Percentiles rank a stretch among this genome's conserved stretches.
phyloP scores from a whole-genome alignment of 2,888 invertebrate genomes.

The Drosophila vallismaia region DNA sequence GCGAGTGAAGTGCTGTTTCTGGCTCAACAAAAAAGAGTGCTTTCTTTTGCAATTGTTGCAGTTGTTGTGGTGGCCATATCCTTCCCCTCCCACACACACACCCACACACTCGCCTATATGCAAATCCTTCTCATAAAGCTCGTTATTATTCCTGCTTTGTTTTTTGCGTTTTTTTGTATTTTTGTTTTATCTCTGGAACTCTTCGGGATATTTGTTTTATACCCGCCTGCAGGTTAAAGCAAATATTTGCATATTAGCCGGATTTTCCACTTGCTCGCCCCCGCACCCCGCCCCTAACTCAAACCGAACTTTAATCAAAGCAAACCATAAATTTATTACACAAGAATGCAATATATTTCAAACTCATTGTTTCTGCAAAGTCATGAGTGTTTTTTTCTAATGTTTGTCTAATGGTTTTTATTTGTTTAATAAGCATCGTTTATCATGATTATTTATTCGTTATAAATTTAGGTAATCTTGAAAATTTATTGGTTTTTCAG shows the following conservation, averaged over 20 bases:
- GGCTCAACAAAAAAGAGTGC: conserved; percentile 14
- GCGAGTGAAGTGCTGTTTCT: conserved; percentile 6
- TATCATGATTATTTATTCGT: not conserved
- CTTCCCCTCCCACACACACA: conserved; percentile 24
- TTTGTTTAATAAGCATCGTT: not conserved
- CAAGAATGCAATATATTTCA: conserved; percentile 29
- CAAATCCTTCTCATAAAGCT: conserved; percentile 43
- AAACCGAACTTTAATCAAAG: conserved; percentile 21
- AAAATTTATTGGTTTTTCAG: not conserved
- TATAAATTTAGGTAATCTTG: not conserved
- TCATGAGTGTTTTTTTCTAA: conserved; percentile 12
- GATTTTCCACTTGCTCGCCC: conserved; percentile 5
- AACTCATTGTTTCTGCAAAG: conserved; percentile 14
- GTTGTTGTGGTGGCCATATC: conserved; percentile 28
- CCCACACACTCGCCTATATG: conserved; percentile 11
- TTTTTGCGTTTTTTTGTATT: conserved; percentile 28
- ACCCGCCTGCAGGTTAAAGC: conserved; percentile 38
- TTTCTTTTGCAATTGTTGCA: conserved; percentile 45
- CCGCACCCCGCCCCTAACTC: not conserved
- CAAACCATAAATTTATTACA: conserved; percentile 28
- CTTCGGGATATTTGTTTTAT: conserved; percentile 37
- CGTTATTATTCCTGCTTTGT: conserved; percentile 45
- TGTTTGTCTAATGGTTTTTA: conserved; percentile 2
- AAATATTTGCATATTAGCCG: conserved; percentile 53
- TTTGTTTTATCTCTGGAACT: conserved; percentile 23